A percentile compares a stretch with the other conserved stretches of the same genome.
Conservation (phyloP, 2,113 vertebrate genomes). For the Apeltes quadracus region DNA sequence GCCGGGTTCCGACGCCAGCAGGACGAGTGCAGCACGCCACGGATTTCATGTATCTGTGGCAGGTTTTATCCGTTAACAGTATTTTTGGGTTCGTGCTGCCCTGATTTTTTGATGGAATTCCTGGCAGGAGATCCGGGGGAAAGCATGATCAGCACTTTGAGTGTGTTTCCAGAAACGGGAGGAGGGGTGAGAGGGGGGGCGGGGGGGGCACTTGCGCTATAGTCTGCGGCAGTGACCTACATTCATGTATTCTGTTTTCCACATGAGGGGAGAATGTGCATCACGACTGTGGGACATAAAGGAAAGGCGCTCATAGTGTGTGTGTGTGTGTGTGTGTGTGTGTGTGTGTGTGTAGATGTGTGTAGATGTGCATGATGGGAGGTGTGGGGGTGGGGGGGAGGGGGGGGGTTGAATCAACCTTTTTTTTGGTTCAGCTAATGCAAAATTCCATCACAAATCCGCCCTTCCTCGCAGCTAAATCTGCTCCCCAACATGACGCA, state of each 20-base stretch:
- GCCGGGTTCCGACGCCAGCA: constrained; percentile 10
- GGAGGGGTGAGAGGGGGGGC: too few species aligned
- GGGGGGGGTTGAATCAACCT: background rate
- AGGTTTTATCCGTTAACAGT: constrained; percentile 30
- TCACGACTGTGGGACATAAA: constrained; percentile 47
- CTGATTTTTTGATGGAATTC: constrained; percentile 45
- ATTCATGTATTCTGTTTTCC: constrained; percentile 72
- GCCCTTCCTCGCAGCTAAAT: background rate
- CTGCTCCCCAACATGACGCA: background rate
- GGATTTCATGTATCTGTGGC: background rate
- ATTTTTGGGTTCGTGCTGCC: constrained; percentile 40
- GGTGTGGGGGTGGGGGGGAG: too few species aligned
- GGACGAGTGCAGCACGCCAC: background rate
- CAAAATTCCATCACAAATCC: constrained; percentile 9
- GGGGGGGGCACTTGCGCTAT: constrained; percentile 41
- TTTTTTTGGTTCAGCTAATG: constrained; percentile 34
- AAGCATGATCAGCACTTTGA: constrained; percentile 62
- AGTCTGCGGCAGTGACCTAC: constrained; percentile 74
- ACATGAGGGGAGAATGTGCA: constrained; percentile 72
- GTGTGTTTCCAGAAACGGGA: constrained; percentile 48
- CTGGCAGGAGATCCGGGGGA: constrained; percentile 70
- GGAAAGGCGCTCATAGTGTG: constrained; percentile 5
- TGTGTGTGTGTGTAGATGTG: background rate
- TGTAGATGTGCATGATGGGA: background rate
- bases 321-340: background rate